These are phyloP conservation scores for Eubucco bourcierii DNA, from an alignment of 2,113 vertebrate genomes.

Conservation along the genomic window DNA sequence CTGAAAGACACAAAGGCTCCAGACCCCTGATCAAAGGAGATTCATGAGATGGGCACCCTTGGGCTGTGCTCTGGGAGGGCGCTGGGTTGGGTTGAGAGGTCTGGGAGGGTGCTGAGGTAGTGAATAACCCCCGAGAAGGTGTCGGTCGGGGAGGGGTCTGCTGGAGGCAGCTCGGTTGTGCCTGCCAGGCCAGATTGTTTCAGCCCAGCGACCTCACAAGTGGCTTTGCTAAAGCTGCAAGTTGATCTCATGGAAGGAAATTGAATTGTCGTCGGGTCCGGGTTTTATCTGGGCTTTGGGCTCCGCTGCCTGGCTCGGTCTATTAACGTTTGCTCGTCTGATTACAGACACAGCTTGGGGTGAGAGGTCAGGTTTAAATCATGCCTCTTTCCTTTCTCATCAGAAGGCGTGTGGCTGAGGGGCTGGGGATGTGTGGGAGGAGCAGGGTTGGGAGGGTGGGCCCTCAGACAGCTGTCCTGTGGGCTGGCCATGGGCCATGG, in stretches of 20 bases:
- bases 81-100: neutral
- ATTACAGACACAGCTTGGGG: conserved; percentile 64
- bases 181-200: conserved; percentile 64
- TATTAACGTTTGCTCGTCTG: conserved; percentile 56
- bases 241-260: conserved; percentile 75
- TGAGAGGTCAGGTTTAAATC: conserved; percentile 58
- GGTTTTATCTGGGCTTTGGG: conserved; percentile 65
- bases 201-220: conserved; percentile 59
- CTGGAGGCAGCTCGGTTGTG: neutral
- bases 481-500: neutral
- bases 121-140: neutral
- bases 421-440: neutral
- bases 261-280: conserved; percentile 57
- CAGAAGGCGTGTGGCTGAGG: neutral
- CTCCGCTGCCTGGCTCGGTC: conserved; percentile 55
- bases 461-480: neutral
- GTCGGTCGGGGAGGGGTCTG: neutral
- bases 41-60: rapidly evolving
- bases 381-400: conserved; percentile 3
- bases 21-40: neutral
- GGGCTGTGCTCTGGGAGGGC: neutral
- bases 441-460: neutral
- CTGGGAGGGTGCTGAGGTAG: neutral
- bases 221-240: conserved; percentile 68
- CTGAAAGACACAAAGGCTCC: neutral